Percentiles rank a stretch among this genome's conserved stretches.
Conservation (phyloP, 2,113 vertebrate species). For the Semnornis frantzii region DNA sequence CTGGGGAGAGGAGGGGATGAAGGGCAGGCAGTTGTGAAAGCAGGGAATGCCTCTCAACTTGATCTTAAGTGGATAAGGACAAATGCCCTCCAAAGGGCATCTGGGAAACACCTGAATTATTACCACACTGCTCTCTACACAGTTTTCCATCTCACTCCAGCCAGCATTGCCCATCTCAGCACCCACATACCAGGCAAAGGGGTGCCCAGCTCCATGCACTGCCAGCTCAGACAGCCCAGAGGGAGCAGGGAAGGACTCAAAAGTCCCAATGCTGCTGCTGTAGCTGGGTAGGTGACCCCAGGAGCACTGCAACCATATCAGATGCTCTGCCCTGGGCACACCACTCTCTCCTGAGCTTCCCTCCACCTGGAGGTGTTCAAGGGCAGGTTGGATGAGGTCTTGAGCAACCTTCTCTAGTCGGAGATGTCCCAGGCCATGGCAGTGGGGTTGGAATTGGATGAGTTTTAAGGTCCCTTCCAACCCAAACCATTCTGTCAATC, state of each 20-base stretch:
- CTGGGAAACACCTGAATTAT: not conserved
- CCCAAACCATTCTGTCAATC: too few relatives aligned
- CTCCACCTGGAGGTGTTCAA: not conserved
- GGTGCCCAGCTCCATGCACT: rapidly evolving
- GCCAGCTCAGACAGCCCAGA: not conserved
- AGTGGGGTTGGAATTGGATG: too few relatives aligned
- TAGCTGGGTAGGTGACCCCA: not conserved
- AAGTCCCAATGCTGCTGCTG: not conserved
- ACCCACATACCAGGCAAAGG: not conserved
- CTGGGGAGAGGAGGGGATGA: not conserved
- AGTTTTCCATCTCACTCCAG: not conserved
- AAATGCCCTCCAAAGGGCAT: not conserved
- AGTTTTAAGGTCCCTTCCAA: too few relatives aligned
- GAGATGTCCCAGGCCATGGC: too few relatives aligned
- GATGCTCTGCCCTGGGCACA: not conserved
- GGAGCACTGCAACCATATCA: not conserved
- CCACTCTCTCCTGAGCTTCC: not conserved
- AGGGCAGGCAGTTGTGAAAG: rapidly evolving
- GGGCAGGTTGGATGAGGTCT: too few relatives aligned
- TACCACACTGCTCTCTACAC: not conserved
- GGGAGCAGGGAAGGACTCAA: not conserved
- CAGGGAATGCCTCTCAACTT: not conserved
- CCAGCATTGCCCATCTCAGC: not conserved
- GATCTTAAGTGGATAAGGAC: too few relatives aligned
- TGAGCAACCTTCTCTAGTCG: too few relatives aligned